These are phyloP conservation scores for Botia almorhae DNA, from an alignment of 2,797 vertebrate genomes.

Conservation along the genomic window DNA sequence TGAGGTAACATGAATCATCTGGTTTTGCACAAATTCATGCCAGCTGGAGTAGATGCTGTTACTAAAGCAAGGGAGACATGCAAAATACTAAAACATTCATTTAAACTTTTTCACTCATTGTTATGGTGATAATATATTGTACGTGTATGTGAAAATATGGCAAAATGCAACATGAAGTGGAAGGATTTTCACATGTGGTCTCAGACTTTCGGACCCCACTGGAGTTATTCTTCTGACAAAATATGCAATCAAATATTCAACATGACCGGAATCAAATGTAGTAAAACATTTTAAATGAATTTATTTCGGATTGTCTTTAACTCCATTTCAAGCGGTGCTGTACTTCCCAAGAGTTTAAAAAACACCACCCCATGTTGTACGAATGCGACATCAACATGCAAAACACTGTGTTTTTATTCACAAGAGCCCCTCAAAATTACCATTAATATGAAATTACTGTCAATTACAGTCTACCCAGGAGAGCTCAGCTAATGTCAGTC, in stretches of 20 bases:
- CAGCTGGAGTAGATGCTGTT: neutral
- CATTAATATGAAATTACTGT: constrained; percentile 46
- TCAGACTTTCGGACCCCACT: too few species aligned
- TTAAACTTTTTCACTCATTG: too few species aligned
- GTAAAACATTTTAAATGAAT: neutral
- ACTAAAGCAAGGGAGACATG: neutral
- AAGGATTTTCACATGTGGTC: too few species aligned
- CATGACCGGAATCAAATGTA: neutral
- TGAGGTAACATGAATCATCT: neutral
- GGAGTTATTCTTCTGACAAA: too few species aligned
- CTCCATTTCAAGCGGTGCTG: neutral
- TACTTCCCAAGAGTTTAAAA: neutral
- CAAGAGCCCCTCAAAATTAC: constrained; percentile 27
- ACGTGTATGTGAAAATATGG: too few species aligned
- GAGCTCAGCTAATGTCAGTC: constrained; percentile 30
- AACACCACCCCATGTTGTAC: neutral
- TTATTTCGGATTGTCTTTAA: neutral
- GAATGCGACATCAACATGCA: constrained; percentile 13
- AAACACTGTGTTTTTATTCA: constrained; percentile 7
- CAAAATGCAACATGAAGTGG: too few species aligned
- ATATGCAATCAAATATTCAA: neutral
- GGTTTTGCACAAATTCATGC: neutral
- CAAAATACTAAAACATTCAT: neutral
- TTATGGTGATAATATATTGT: too few species aligned
- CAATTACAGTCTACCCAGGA: constrained; percentile 33